phyloP scores from a whole-genome alignment of 1,140 invertebrate genomes.

The Hyles vespertilio region DNA sequence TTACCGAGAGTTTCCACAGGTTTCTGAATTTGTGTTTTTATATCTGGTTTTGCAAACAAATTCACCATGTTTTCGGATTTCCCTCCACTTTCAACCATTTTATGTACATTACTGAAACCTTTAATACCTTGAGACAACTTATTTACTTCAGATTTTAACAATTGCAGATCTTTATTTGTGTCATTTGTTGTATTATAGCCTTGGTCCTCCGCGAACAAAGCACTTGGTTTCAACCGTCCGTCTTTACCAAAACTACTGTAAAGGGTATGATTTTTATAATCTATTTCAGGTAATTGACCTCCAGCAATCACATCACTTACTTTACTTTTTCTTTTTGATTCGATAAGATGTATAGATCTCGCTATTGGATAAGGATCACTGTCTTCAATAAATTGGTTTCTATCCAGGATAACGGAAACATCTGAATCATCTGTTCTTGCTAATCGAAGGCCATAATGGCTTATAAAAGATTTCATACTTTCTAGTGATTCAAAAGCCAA shows the following conservation, averaged over 20 bases:
- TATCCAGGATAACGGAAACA: constrained; percentile 77
- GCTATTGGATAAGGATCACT: constrained; percentile 77
- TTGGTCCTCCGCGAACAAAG: constrained; percentile 77
- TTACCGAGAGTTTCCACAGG: constrained; percentile 10
- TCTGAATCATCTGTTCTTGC: constrained; percentile 69
- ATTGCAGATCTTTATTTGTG: constrained; percentile 54
- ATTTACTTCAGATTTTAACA: constrained; percentile 50
- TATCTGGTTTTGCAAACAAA: constrained; percentile 33
- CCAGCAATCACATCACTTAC: constrained; percentile 83
- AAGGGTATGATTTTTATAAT: constrained; percentile 74
- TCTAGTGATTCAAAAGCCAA: constrained; percentile 81
- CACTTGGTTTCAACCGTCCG: constrained; percentile 75
- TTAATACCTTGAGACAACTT: constrained; percentile 36
- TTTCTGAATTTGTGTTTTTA: constrained; percentile 27
- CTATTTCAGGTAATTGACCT: constrained; percentile 69
- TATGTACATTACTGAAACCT: constrained; percentile 38
- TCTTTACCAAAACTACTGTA: constrained; percentile 82
- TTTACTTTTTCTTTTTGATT: constrained; percentile 77
- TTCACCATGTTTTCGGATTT: constrained; percentile 4
- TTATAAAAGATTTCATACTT: constrained; percentile 79
- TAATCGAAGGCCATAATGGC: constrained; percentile 77
- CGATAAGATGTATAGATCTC: constrained; percentile 80
- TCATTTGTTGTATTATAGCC: constrained; percentile 63
- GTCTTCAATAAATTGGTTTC: constrained; percentile 77
- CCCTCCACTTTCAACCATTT: constrained; percentile 17